A percentile compares a stretch with the other conserved stretches of the same genome.
These are phyloP conservation scores for Miltochrista miniata DNA, from an alignment of 2,888 invertebrate genomes.

Conservation along the genomic window DNA sequence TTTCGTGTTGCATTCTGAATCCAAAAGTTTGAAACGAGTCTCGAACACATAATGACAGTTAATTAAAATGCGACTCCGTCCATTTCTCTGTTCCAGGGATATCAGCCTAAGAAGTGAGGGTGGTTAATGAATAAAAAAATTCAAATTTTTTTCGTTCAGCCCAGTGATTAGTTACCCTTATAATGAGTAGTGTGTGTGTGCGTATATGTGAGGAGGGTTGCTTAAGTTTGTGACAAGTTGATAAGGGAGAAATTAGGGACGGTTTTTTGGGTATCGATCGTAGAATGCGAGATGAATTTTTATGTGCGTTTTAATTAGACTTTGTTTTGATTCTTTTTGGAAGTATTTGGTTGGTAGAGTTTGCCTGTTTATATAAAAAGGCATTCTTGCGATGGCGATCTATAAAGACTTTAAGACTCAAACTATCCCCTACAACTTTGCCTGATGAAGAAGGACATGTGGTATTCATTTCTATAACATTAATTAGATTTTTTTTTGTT, in stretches of 20 bases:
- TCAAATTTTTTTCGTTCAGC: conserved; percentile 74
- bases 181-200: conserved; percentile 76
- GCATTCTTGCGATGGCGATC: too few species aligned
- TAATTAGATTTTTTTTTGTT: too few species aligned
- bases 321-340: conserved; percentile 10
- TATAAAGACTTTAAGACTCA: too few species aligned
- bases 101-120: conserved; percentile 77
- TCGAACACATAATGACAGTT: not conserved
- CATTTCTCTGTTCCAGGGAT: conserved; percentile 49
- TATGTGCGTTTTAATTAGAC: conserved; percentile 33
- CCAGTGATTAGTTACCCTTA: conserved; percentile 83
- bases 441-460: too few species aligned
- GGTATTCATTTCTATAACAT: too few species aligned
- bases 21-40: not conserved
- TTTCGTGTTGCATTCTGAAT: too few species aligned
- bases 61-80: conserved; percentile 39
- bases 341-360: too few species aligned
- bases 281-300: conserved; percentile 31
- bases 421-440: too few species aligned
- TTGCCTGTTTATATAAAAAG: too few species aligned
- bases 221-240: conserved; percentile 71
- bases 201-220: conserved; percentile 50
- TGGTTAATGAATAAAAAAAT: conserved; percentile 84
- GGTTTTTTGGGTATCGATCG: conserved; percentile 62
- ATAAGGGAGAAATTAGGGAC: conserved; percentile 72